Evolutionary conservation across 2,888 invertebrate genomes (phyloP).

Genomic region (Philopedon plagiatum): DNA sequence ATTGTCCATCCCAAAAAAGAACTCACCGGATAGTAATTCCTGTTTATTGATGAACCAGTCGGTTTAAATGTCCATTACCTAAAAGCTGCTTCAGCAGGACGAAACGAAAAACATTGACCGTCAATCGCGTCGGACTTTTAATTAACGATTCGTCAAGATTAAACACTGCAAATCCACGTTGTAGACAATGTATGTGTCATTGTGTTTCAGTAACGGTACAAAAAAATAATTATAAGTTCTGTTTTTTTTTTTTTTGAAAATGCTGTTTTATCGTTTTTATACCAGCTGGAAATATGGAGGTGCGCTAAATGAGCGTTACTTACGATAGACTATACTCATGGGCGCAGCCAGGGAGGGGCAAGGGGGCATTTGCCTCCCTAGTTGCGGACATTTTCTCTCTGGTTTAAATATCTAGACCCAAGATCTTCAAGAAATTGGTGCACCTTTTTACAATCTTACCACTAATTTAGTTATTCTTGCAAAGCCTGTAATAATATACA

Average conservation of each 20-base stretch:
- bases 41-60: constrained; percentile 17
- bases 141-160: constrained; percentile 19
- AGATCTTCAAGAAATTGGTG: no score
- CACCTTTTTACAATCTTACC: no score
- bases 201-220: neutral
- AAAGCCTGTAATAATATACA: no score
- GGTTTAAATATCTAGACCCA: no score
- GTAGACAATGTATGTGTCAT: constrained; percentile 6
- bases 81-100: constrained; percentile 10
- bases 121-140: constrained; percentile 8
- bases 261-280: no score
- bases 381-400: no score
- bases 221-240: neutral
- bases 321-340: no score
- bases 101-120: constrained; percentile 9
- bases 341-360: no score
- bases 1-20: neutral
- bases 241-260: neutral
- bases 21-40: constrained; percentile 4
- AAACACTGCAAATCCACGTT: constrained; percentile 9
- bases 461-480: no score
- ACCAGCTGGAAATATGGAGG: no score
- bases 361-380: no score
- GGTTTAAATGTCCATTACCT: constrained; percentile 17
- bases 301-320: no score